A percentile compares a stretch with the other conserved stretches of the same genome.
Conservation (phyloP, 2,888 invertebrate genomes). For the Agrilus biguttatus region DNA sequence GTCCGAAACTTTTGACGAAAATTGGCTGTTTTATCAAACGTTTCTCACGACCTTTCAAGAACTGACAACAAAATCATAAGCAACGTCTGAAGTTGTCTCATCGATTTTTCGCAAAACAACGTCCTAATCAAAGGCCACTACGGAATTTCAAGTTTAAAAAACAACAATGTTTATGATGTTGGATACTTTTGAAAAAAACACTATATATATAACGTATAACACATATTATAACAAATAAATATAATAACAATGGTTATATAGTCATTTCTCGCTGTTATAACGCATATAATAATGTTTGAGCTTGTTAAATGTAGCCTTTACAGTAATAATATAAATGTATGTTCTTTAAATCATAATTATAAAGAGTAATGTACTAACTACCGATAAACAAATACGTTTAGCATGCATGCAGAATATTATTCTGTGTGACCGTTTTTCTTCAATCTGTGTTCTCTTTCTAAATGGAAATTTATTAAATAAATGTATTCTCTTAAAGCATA, state of each 20-base stretch:
- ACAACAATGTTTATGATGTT: neutral
- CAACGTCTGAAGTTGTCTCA: conserved; percentile 10
- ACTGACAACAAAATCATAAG: conserved; percentile 10
- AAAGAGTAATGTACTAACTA: too few relatives aligned
- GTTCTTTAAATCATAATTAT: too few relatives aligned
- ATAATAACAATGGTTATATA: too few relatives aligned
- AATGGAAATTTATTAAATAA: conserved; percentile 20
- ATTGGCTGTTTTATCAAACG: conserved; percentile 10
- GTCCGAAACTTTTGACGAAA: conserved; percentile 11
- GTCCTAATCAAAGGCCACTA: neutral
- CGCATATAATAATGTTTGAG: too few relatives aligned
- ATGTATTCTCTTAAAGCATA: conserved; percentile 29
- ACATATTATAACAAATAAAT: too few relatives aligned
- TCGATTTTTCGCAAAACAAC: conserved; percentile 4
- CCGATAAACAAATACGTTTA: too few relatives aligned
- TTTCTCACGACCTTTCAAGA: conserved; percentile 8
- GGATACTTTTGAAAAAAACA: neutral
- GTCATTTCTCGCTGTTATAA: too few relatives aligned
- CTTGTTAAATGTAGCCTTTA: too few relatives aligned
- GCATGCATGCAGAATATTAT: conserved; percentile 7
- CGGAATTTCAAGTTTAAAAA: conserved; percentile 1
- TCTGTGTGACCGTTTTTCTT: conserved; percentile 8
- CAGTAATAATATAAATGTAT: too few relatives aligned
- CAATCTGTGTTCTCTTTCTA: conserved; percentile 16
- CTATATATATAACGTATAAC: too few relatives aligned